Percentiles rank a stretch among this genome's conserved stretches.
phyloP scores from a whole-genome alignment of 2,888 invertebrate genomes.

The Gymnoscelis rufifasciata region DNA sequence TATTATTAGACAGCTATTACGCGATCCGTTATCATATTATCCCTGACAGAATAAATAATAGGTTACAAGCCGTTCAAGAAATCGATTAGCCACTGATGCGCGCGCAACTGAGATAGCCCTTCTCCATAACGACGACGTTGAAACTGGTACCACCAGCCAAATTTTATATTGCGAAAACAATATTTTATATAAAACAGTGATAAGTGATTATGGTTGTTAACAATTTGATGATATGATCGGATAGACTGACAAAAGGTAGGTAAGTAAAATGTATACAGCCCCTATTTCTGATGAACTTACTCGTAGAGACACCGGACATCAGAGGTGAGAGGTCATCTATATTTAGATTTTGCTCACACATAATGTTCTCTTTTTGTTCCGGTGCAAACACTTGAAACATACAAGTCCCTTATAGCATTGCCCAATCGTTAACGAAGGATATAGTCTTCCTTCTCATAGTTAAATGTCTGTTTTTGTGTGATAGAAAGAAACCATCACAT shows the following conservation, averaged over 20 bases:
- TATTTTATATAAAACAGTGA: neutral
- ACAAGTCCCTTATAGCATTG: too few relatives aligned
- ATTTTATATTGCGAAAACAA: neutral
- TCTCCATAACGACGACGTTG: slow-evolving; percentile 1
- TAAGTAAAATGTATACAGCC: neutral
- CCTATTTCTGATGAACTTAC: neutral
- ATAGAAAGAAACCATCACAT: slow-evolving; percentile 31
- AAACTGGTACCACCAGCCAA: slow-evolving; percentile 1
- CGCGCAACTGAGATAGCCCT: slow-evolving; percentile 12
- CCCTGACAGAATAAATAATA: neutral
- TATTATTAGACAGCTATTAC: too few relatives aligned
- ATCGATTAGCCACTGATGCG: slow-evolving; percentile 20
- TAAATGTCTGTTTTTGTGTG: neutral
- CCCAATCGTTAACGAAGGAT: too few relatives aligned
- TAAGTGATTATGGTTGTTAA: neutral
- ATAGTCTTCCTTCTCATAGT: too few relatives aligned
- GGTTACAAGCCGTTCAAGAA: slow-evolving; percentile 2
- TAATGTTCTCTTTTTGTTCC: too few relatives aligned
- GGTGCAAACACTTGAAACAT: too few relatives aligned
- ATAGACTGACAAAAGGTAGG: slow-evolving; percentile 8
- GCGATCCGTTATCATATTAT: neutral
- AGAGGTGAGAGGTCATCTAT: neutral
- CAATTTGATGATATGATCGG: neutral
- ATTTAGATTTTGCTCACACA: neutral
- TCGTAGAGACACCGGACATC: neutral